Evolutionary conservation across 2,113 vertebrate genomes (phyloP).

Genomic region (Colistium nudipinnis): DNA sequence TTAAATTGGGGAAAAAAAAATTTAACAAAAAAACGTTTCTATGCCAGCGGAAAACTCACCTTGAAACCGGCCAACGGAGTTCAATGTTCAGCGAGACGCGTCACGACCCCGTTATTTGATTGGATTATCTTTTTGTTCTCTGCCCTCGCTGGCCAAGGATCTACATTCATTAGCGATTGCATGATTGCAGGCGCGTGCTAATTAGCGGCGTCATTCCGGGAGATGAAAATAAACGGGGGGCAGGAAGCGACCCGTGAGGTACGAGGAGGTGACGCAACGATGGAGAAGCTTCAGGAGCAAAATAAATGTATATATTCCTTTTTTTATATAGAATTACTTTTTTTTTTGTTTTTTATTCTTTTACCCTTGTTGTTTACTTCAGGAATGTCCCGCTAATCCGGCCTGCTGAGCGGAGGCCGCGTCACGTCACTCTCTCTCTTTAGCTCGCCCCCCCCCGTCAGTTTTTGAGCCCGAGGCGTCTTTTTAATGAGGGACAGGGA

Average conservation of each 20-base stretch:
- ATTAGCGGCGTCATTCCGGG: conserved; percentile 47
- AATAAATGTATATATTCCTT: no score
- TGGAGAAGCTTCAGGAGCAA: no score
- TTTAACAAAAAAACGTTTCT: conserved; percentile 19
- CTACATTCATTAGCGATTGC: conserved; percentile 56
- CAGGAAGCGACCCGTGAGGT: conserved; percentile 54
- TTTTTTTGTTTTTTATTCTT: background rate
- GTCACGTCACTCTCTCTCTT: conserved; percentile 40
- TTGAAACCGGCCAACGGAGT: conserved; percentile 41
- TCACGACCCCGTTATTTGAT: conserved; percentile 38
- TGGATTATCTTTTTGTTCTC: background rate
- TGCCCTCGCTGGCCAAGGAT: conserved; percentile 42
- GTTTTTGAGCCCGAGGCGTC: conserved; percentile 51
- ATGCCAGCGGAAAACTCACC: conserved; percentile 45
- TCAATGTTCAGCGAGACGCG: conserved; percentile 33
- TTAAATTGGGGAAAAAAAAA: conserved; percentile 24
- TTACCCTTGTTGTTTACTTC: conserved; percentile 11
- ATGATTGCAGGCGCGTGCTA: conserved; percentile 49
- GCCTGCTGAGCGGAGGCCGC: conserved; percentile 22
- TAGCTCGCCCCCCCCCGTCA: conserved; percentile 32
- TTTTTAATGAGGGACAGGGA: conserved; percentile 66
- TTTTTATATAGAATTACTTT: background rate
- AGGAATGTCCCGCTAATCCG: conserved; percentile 19
- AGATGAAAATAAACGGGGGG: conserved; percentile 54
- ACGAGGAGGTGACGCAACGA: conserved; percentile 31